Evolutionary conservation across 2,113 vertebrate species (phyloP).

Genomic region (Eurystomus gularis): DNA sequence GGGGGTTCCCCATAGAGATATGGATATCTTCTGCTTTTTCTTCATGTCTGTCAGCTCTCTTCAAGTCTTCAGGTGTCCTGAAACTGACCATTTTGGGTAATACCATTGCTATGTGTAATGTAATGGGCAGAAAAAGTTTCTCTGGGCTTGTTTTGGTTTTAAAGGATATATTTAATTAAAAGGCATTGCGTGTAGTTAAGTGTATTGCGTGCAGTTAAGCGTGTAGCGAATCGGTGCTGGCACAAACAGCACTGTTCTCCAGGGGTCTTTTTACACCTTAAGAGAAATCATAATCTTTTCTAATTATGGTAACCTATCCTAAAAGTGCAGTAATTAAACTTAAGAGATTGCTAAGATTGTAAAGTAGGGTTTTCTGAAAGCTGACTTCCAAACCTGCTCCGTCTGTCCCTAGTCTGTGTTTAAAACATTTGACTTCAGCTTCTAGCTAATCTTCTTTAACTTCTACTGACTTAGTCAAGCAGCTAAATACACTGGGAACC

Average conservation of each 20-base stretch:
- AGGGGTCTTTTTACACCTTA: neutral
- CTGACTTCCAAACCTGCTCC: neutral
- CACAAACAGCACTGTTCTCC: neutral
- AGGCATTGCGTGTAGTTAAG: neutral
- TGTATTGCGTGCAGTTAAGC: neutral
- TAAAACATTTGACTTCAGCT: neutral
- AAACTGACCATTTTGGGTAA: neutral
- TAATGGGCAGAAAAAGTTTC: neutral
- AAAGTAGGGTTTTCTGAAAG: neutral
- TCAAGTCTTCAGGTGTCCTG: neutral
- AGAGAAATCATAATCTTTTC: neutral
- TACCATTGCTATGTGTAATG: accelerated
- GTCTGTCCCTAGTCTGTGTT: neutral
- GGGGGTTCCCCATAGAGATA: neutral
- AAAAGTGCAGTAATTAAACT: neutral
- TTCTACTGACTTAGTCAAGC: neutral
- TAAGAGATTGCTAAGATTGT: neutral
- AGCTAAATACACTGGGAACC: neutral
- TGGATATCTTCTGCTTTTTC: neutral
- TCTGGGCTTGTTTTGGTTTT: neutral
- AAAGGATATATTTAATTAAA: neutral
- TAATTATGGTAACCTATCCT: neutral
- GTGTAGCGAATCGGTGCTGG: neutral
- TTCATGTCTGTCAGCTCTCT: neutral
- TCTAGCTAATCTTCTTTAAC: neutral